Base-by-base conservation (phyloP, 2,888 invertebrate genomes). In the Drosophila acutilabella region DNA sequence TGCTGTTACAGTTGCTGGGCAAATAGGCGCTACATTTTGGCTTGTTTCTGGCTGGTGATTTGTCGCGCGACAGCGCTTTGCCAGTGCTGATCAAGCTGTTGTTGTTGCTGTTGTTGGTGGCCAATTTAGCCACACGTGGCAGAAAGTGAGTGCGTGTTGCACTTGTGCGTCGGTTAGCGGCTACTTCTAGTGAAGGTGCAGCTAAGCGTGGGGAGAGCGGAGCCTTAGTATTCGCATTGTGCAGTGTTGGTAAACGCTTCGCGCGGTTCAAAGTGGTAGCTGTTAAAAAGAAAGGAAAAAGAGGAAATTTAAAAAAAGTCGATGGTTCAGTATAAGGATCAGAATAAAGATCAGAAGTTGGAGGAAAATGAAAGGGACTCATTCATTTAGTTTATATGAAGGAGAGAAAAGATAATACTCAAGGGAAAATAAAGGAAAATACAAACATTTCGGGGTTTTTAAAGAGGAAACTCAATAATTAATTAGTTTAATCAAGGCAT, bases 101-200 rank as follows among this genome's bases (percentile, higher is more conserved):
- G 20, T 6, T 64, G 38, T 38, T 64, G 23, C 23, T 47, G 8
- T 7, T 58, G 36, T 7, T 42, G 14, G 40, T 47, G 13, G 23
- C 40, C 18, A 74, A 51, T 20, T 44, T 65, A 1, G 81, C 66
- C 6, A 72, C 66, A 1, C 88, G 85, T n/a, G 81, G 85, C 77
- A 82, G 8, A 10, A 71, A 69, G 33, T 57, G 36, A 26, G 36
- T 20, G 10, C 45, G 56, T 14, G 44, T 56, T 36, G 36, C 11
- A 23, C 45, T 36, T 2, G 20, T 7, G 0, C 20, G 61, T 33
- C 50, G 14, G 11, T 11, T 42, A 0, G 40, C 36, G 14, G 38
- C 47, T 7, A 26, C 18, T 16, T 52, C 52, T 0, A 10, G 26
- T 0, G n/a, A 2, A 0, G 38, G 1, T 3, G 20, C 11, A 23